Percentiles rank a stretch among this genome's conserved stretches.
Evolutionary conservation across 2,888 invertebrate species (phyloP).

Genomic region (Hetaerina titia): DNA sequence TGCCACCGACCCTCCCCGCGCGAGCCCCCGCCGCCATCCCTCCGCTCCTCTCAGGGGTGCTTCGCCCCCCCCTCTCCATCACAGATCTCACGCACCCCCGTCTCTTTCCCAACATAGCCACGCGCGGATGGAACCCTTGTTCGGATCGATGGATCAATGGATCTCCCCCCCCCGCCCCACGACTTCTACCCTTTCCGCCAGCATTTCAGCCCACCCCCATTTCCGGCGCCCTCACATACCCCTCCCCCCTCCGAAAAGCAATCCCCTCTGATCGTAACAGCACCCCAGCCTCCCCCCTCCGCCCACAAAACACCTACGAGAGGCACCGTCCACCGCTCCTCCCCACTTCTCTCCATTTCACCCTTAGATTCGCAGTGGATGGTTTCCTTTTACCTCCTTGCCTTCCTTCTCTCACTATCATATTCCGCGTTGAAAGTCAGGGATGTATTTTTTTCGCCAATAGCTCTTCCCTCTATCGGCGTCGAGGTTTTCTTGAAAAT

Average conservation of each 20-base stretch:
- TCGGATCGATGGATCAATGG: slow-evolving; percentile 4
- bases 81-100: background rate
- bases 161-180: background rate
- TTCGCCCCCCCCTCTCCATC: background rate
- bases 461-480: background rate
- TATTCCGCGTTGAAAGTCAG: no score
- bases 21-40: background rate
- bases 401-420: no score
- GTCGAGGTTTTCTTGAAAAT: no score
- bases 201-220: background rate
- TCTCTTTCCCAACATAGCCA: background rate
- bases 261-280: background rate
- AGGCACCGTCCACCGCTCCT: background rate
- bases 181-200: background rate
- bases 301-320: background rate
- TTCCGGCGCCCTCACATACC: background rate
- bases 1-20: no score
- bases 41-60: background rate
- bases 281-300: background rate
- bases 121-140: slow-evolving; percentile 12
- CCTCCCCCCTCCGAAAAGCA: background rate
- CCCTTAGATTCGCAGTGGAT: no score
- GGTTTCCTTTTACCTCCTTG: no score
- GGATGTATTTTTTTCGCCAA: background rate
- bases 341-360: background rate